phyloP scores from a whole-genome alignment of 2,888 invertebrate species.

The Hipparchia sbordonii region DNA sequence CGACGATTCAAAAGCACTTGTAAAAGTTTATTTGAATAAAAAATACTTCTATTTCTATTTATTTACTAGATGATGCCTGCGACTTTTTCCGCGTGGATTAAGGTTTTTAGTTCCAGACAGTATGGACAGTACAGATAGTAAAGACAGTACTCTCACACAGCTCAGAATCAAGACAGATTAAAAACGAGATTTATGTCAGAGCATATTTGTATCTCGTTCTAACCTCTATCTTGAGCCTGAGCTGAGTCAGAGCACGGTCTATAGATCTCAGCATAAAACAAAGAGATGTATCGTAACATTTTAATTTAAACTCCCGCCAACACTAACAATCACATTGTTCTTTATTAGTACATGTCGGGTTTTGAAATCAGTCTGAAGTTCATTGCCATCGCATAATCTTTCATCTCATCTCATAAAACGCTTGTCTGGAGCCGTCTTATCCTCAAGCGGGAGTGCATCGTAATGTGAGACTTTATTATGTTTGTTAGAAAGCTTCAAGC shows the following conservation, averaged over 20 bases:
- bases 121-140: too few relatives aligned
- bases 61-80: too few relatives aligned
- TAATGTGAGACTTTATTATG: constrained; percentile 17
- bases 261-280: not conserved
- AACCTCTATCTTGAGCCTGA: not conserved
- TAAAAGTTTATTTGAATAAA: too few relatives aligned
- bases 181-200: too few relatives aligned
- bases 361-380: constrained; percentile 37
- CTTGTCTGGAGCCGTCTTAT: constrained; percentile 29
- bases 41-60: too few relatives aligned
- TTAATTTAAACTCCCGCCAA: constrained; percentile 25
- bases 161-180: too few relatives aligned
- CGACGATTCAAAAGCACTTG: too few relatives aligned
- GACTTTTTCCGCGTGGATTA: too few relatives aligned
- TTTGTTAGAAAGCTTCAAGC: constrained; percentile 21
- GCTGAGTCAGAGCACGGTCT: not conserved
- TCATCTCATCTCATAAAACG: constrained; percentile 34
- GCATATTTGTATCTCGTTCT: too few relatives aligned
- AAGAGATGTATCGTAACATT: constrained; percentile 15
- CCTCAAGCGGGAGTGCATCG: not conserved
- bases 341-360: constrained; percentile 32
- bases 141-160: too few relatives aligned
- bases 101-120: too few relatives aligned
- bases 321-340: constrained; percentile 34
- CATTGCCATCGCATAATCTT: constrained; percentile 39